These are phyloP conservation scores for Notarius quadriscutis DNA, from an alignment of 2,113 vertebrate species.

Conservation along the genomic window DNA sequence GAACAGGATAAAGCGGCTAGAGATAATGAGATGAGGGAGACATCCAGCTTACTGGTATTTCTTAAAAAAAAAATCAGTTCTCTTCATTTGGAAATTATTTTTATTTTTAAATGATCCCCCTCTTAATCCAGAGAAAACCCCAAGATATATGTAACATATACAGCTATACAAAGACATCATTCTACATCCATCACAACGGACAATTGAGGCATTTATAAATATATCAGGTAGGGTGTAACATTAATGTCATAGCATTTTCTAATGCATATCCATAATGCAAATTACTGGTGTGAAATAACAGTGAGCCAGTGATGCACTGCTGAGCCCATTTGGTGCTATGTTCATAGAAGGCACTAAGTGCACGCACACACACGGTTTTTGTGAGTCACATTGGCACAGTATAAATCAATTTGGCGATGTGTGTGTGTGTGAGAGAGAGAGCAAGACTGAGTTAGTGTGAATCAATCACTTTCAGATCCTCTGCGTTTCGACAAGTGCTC, in stretches of 20 bases:
- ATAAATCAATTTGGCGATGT: not conserved
- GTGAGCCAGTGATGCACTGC: not conserved
- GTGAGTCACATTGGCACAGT: not conserved
- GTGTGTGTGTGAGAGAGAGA: not conserved
- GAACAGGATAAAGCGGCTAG: too few species aligned
- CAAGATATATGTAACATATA: conserved; percentile 20
- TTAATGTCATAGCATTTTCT: not conserved
- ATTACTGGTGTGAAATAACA: not conserved
- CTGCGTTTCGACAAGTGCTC: conserved; percentile 22
- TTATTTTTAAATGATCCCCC: not conserved
- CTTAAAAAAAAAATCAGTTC: not conserved
- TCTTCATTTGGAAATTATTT: not conserved
- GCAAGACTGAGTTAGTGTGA: not conserved
- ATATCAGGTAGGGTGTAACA: not conserved
- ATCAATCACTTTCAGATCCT: conserved; percentile 31
- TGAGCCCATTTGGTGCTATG: not conserved
- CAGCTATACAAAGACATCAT: not conserved
- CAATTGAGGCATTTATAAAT: not conserved
- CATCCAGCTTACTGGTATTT: not conserved
- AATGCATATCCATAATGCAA: not conserved
- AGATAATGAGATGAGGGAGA: too few species aligned
- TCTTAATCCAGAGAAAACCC: not conserved
- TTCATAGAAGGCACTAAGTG: conserved; percentile 16
- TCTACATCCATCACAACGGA: not conserved
- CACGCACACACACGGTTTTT: not conserved